Base-by-base conservation (phyloP, 2,888 invertebrate species). In the Sclerodermus sp. region DNA sequence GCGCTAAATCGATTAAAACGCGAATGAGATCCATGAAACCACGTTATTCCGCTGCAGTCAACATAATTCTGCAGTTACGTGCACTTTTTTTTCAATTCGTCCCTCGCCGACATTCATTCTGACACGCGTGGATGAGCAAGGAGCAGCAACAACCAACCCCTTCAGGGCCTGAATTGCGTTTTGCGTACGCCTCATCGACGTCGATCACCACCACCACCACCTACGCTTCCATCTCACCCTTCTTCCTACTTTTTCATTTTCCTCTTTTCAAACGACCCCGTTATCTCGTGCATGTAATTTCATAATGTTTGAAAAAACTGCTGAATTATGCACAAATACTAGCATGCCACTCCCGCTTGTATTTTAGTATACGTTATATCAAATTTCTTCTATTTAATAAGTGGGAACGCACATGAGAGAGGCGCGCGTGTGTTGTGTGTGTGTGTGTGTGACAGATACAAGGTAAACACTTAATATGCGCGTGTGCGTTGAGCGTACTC, bases 21-120 rank as follows among this genome's bases (percentile, higher is more conserved):
- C 63, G 65, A 66, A 66, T 51, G 63, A 66, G 67, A 66, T 62
- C 58, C 47, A 57, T 44, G 55, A 58, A 74, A 72, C 62, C 54
- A 57, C 60, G 65, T 73, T 73, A 74, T 75, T 75, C 69, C 74
- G 68, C 72, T 70, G 75, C 75, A 72, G 69, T 73, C 70, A 65
- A 70, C 71, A 68, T 61, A 60, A 67, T 67, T 69, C 63, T 62
- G 64, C 71, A 64, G 63, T 57, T 59, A 55, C 55, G 34, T 4
- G 17, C 23, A 15, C 17, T 15, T 29, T 17, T n/a, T 41, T 17
- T 12, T 34, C 42, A 43, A 39, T 40, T 47, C 31, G 49, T 45
- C 38, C 39, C 42, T 45, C 42, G 42, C 46, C 53, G 47, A 37
- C 42, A 49, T 55, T 51, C 52, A 51, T 52, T 51, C 32, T 13